These are phyloP conservation scores for Tenthredo mesomela DNA, from an alignment of 2,888 invertebrate species.

Conservation along the genomic window DNA sequence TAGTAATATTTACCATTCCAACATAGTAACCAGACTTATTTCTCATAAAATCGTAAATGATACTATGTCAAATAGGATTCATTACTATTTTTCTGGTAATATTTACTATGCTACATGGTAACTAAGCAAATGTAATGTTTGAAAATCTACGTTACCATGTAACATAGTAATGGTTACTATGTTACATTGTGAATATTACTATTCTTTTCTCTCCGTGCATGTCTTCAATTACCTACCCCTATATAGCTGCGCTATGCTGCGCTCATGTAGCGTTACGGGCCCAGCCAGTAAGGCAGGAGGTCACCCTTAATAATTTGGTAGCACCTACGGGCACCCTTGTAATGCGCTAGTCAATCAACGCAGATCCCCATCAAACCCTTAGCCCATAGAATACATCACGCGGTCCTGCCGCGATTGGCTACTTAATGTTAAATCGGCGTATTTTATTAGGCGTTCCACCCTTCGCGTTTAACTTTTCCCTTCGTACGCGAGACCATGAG, in stretches of 20 bases:
- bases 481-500: conserved; percentile 26
- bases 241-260: neutral
- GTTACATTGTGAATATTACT: no score
- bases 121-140: no score
- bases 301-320: conserved; percentile 42
- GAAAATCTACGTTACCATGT: no score
- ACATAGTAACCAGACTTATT: no score
- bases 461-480: conserved; percentile 41
- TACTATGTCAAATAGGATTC: no score
- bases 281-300: neutral
- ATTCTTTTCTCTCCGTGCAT: no score
- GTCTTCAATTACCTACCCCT: neutral
- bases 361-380: conserved; percentile 58
- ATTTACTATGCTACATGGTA: no score
- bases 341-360: conserved; percentile 57
- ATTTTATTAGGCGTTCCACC: conserved; percentile 57
- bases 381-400: conserved; percentile 52
- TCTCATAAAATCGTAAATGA: no score
- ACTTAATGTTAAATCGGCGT: conserved; percentile 57
- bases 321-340: conserved; percentile 51
- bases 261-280: neutral
- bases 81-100: no score
- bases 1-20: no score
- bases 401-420: conserved; percentile 50
- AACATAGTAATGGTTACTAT: no score